Evolutionary conservation across 2,797 vertebrate species (phyloP).

Genomic region (Typhlichthys subterraneus): DNA sequence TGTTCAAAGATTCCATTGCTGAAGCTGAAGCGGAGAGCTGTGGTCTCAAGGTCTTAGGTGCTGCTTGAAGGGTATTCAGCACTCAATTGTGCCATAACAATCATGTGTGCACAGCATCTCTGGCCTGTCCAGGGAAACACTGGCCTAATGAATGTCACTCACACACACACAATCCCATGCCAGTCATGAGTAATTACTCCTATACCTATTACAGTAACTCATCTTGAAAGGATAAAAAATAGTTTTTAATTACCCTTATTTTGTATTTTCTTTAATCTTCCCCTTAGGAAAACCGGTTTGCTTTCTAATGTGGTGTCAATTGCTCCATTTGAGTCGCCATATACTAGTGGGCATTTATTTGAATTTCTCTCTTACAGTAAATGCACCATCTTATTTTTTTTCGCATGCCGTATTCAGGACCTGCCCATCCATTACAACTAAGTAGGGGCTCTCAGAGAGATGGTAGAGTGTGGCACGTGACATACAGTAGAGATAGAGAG

Average conservation of each 20-base stretch:
- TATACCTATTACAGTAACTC: conserved; percentile 56
- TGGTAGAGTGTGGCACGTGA: conserved; percentile 47
- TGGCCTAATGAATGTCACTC: too few relatives aligned
- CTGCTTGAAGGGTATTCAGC: not conserved
- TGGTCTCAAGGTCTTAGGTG: too few relatives aligned
- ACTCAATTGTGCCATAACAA: too few relatives aligned
- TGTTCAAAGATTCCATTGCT: too few relatives aligned
- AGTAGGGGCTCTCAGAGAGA: conserved; percentile 34
- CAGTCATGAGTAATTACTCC: conserved; percentile 6
- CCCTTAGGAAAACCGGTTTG: conserved; percentile 42
- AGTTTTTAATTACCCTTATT: conserved; percentile 39
- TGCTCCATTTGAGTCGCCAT: conserved; percentile 59
- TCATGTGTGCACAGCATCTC: not conserved
- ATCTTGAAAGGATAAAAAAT: conserved; percentile 56
- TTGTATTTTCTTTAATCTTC: not conserved
- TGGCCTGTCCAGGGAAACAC: too few relatives aligned
- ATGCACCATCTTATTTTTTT: conserved; percentile 53
- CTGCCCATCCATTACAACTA: conserved; percentile 60
- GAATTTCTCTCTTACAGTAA: conserved; percentile 48
- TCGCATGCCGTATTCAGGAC: conserved; percentile 55
- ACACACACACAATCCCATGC: conserved; percentile 25
- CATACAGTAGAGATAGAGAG: not conserved
- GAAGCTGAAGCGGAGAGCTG: too few relatives aligned
- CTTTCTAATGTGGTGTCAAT: conserved; percentile 47
- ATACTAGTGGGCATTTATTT: conserved; percentile 74